Evolutionary conservation across 2,113 vertebrate species (phyloP), one percentile per base, ranked within the genome.

Genomic region (Etheostoma spectabile): DNA sequence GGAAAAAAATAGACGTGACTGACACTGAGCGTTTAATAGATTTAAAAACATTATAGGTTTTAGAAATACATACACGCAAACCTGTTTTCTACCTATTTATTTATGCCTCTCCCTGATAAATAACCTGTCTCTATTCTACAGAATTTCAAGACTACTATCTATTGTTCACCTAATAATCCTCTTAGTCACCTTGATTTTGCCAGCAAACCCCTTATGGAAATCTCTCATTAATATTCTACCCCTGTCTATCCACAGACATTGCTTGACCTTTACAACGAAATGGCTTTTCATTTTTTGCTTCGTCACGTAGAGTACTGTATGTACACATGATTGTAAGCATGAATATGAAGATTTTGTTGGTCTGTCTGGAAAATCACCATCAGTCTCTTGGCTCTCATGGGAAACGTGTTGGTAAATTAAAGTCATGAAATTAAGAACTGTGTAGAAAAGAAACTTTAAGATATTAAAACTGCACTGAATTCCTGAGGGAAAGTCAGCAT

Each of bases 211-310:
- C 33, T 16, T 27, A 27, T 48, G n/a, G n/a, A 42, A 38, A 69
- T 63, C 22, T 11, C 60, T 33, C 1, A 59, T 77, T 60, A 21
- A 68, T 53, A 62, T 68, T 57, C 48, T 38, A 2, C 21, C 53
- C 30, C 4, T 1, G 2, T 71, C 6, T 13, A n/a, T 6, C n/a
- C 22, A 63, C 16, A 42, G 6, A 61, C 46, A 42, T 6, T 18
- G 21, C 27, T 21, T 48, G 46, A 66, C 65, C 82, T 70, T 77
- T 76, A 33, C 24, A 49, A 42, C 12, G 27, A 30, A 68, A 22
- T 61, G 49, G 27, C 22, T 22, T 64, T 78, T 46, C 10, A 66
- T 71, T 24, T 65, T 48, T 56, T 35, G 63, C 27, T 57, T 52
- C 42, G 15, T 33, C 0, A 0, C 45, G 64, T 42, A 13, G 55